Evolutionary conservation across 2,888 invertebrate genomes (phyloP).

Genomic region (Poecilobothrus nobilitatus): DNA sequence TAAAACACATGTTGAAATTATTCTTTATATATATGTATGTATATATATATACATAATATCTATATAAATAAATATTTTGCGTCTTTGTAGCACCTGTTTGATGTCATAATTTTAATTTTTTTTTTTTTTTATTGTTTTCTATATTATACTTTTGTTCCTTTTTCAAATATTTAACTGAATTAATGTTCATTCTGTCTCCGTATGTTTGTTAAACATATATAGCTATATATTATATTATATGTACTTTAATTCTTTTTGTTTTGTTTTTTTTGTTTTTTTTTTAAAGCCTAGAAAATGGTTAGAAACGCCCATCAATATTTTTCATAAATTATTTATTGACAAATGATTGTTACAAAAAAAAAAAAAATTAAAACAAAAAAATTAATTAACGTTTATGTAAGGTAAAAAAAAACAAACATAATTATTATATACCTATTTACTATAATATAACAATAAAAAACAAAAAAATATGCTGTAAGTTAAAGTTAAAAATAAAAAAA

Average conservation of each 20-base stretch:
- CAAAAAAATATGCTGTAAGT: too few relatives aligned
- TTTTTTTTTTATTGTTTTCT: background rate
- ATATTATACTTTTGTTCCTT: background rate
- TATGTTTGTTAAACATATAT: background rate
- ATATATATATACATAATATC: too few relatives aligned
- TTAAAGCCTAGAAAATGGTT: background rate
- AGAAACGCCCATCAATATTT: conserved; percentile 3
- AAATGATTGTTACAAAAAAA: background rate
- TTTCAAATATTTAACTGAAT: background rate
- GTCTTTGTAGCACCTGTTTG: conserved; percentile 2
- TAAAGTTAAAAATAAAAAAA: too few relatives aligned
- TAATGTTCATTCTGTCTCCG: conserved; percentile 1
- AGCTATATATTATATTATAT: too few relatives aligned
- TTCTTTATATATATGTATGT: too few relatives aligned
- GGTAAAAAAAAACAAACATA: too few relatives aligned
- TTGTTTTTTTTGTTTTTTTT: background rate
- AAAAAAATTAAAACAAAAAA: too few relatives aligned
- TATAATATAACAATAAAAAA: too few relatives aligned
- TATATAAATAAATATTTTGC: background rate
- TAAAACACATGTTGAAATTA: too few relatives aligned
- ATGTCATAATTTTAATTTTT: background rate
- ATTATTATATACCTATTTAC: too few relatives aligned
- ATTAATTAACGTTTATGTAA: background rate
- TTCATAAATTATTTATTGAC: background rate
- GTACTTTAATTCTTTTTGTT: background rate